Base-by-base conservation (phyloP, 53 echinoderm and acorn worm species). In the Glandiceps talaboti region DNA sequence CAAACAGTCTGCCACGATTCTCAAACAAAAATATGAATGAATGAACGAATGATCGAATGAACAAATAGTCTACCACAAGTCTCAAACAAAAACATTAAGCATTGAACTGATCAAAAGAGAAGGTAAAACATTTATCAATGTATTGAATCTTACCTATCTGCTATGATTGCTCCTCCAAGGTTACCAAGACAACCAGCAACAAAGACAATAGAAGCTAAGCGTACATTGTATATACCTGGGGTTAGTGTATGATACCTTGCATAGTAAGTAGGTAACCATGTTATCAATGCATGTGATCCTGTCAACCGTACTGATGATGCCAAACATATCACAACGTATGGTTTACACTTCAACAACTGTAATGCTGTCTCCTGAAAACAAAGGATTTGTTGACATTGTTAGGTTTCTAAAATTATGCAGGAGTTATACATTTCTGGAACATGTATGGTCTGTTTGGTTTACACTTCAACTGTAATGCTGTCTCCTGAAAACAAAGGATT, bases 181-280 rank as follows among this genome's bases (percentile, higher is more conserved):
- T 84, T 79, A 64, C 92, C 84, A 0, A 31, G 0, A 0, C 86
- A 85, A 84, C 92, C 92, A 75, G 89, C 92, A 30, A 74, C n/a
- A 1, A 92, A 78, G 10, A 89, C 87, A 45, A 92, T 82, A 12
- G 89, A 33, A 74, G 86, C 92, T 25, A 89, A 76, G 27, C 79
- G 86, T 20, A 84, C 31, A 25, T 89, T 86, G 32, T 84, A 92
- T 27, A 86, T 80, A 33, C 76, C 76, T 0, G 92, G 86, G 12
- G 89, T 31, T 28, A 84, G 28, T 1, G 6, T 33, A 25, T 82
- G 74, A 31, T 73, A 75, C 75, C 81, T 89, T n/a, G 86, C 86
- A 77, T 92, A 92, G 89, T 84, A 92, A 30, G 92, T 92, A 27
- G 92, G 83, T 74, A 92, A 82, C 92, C 92, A 92, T 0, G 92